A percentile compares a stretch with the other conserved stretches of the same genome.
phyloP scores from a whole-genome alignment of 2,113 vertebrate genomes.

The Psilopogon haemacephalus region DNA sequence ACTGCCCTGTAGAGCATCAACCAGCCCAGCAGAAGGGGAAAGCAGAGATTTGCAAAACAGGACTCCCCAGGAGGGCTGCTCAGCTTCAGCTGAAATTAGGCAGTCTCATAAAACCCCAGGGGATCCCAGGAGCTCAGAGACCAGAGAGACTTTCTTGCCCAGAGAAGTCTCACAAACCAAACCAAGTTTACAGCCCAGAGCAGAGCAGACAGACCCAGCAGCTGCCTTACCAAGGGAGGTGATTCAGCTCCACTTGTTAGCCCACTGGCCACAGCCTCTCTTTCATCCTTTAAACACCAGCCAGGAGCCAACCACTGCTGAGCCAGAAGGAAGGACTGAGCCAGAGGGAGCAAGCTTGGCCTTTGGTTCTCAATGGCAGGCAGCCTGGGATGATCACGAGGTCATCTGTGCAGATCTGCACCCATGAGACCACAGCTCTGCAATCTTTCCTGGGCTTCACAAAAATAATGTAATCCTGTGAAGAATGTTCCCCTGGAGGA shows the following conservation, averaged over 20 bases:
- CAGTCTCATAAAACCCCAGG: slow-evolving; percentile 15
- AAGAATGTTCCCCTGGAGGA: neutral
- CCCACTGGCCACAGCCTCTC: neutral
- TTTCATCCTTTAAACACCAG: neutral
- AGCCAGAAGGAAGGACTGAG: neutral
- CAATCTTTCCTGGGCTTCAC: neutral
- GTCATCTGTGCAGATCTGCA: neutral
- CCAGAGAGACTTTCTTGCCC: slow-evolving; percentile 34
- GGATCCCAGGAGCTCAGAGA: neutral
- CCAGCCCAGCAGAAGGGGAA: neutral
- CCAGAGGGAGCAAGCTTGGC: neutral
- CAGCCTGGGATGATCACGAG: neutral
- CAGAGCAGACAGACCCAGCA: neutral
- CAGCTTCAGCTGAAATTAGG: slow-evolving; percentile 6
- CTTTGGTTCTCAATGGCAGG: neutral
- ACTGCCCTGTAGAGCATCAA: neutral
- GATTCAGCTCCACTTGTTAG: neutral
- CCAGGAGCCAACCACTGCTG: neutral
- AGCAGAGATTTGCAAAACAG: neutral
- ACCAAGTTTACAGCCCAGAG: neutral
- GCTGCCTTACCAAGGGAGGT: neutral
- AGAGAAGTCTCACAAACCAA: neutral
- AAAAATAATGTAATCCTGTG: neutral
- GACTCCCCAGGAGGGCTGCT: neutral
- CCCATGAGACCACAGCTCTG: neutral